phyloP scores from a whole-genome alignment of 1,140 invertebrate species.

The Saxidomus purpurata region DNA sequence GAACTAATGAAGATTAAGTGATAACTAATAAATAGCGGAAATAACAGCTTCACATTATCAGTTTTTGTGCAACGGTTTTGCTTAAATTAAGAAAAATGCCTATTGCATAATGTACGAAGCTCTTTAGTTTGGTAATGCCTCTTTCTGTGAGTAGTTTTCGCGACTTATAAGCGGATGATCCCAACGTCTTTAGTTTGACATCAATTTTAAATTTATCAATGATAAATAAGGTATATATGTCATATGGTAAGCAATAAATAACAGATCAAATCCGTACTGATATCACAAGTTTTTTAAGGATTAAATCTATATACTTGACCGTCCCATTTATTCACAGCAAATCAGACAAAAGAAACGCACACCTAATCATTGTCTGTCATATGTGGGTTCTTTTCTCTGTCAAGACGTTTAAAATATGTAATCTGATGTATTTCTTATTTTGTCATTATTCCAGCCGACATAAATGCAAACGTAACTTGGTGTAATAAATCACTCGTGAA shows the following conservation, averaged over 20 bases:
- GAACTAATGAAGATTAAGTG: no score
- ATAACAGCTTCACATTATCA: no score
- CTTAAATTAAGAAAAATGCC: no score
- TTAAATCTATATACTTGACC: neutral
- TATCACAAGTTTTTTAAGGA: neutral
- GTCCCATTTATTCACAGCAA: neutral
- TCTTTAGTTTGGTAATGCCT: no score
- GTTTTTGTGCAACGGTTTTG: no score
- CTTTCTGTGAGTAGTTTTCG: no score
- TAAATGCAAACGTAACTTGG: constrained; percentile 2
- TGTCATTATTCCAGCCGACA: neutral
- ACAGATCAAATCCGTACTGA: neutral
- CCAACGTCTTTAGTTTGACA: neutral
- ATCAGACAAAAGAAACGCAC: neutral
- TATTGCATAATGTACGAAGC: no score
- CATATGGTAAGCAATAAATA: neutral
- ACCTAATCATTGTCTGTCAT: neutral
- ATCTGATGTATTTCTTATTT: neutral
- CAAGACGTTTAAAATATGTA: neutral
- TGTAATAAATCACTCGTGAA: constrained; percentile 16
- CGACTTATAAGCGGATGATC: no score
- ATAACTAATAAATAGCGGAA: no score
- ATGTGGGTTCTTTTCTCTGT: neutral
- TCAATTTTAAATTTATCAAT: neutral
- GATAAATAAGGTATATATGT: neutral